Evolutionary conservation across 2,888 invertebrate genomes (phyloP).

Genomic region (Mimachlamys varia): DNA sequence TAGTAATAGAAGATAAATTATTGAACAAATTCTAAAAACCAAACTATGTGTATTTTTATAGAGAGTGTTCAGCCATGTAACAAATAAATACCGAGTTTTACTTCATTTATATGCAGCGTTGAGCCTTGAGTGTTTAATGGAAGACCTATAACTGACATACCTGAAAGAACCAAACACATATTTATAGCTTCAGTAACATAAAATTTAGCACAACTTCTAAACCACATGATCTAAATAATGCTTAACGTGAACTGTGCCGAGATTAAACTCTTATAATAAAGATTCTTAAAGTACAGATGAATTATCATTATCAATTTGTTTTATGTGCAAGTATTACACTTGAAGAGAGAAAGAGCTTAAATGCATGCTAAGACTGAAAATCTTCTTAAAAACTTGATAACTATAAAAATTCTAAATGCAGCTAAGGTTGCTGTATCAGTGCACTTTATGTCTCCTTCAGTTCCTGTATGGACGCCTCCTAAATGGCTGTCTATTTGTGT

Average conservation of each 20-base stretch:
- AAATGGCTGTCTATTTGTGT: too few species aligned
- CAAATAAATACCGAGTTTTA: background rate
- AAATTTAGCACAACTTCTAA: background rate
- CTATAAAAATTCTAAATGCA: too few species aligned
- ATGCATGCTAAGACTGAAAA: too few species aligned
- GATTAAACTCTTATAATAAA: too few species aligned
- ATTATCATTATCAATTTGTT: conserved; percentile 5
- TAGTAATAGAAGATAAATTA: background rate
- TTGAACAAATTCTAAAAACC: background rate
- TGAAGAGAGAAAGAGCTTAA: background rate
- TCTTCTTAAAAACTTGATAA: too few species aligned
- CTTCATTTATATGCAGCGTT: background rate
- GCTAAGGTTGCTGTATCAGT: too few species aligned
- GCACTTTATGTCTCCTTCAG: too few species aligned
- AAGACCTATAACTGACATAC: background rate
- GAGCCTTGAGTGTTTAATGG: background rate
- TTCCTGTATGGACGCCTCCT: too few species aligned
- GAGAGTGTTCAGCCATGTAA: background rate
- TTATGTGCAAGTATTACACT: background rate
- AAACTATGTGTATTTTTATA: background rate
- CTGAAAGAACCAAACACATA: background rate
- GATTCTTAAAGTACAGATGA: background rate
- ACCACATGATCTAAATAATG: background rate
- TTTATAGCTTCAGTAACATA: background rate
- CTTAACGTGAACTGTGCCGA: background rate